Base-by-base conservation (phyloP, 2,888 invertebrate genomes). In the Asteroscopus sphinx region DNA sequence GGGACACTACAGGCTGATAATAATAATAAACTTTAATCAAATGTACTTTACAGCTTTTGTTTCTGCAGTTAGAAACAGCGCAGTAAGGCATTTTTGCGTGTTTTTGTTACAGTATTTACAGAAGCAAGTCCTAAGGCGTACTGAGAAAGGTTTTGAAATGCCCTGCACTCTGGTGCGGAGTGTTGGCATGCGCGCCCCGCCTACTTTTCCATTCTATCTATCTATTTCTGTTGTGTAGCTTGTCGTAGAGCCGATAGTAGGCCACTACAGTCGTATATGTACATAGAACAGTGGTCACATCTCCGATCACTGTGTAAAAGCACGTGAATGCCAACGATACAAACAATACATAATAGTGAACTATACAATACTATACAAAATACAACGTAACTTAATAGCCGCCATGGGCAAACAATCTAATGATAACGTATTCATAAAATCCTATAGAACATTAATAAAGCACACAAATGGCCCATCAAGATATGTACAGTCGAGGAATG, bases 251-350 rank as follows among this genome's bases (percentile, higher is more conserved):
- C 37, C 21, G 8, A 26, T 7, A 39, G 37, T 21, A 3, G 5
- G 49, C 36, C n/a, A 13, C 37, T 36, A 45, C 16, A 53, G 72
- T 74, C 75, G 71, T 48, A 58, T 70, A 70, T 74, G 42, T 71
- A 72, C 72, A 74, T 16, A 3, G n/a, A 26, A 13, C 61, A 76
- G 73, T 44, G 42, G 67, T 47, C 73, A 76, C 74, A 70, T 30
- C 52, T 70, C 62, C 7, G 16, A 45, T 37, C 60, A 48, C 32
- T 55, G 21, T 44, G 60, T 66, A 60, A 75, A 75, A 75, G 74
- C 74, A 75, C 74, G 70, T 75, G 74, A 75, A 75, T 75, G 76
- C 77, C 77, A 60, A 56, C 53, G 52, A 66, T 64, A 59, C 13
- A 53, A 68, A 58, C 42, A 47, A 71, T 54, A 61, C 51, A 51